These are phyloP conservation scores for Zaprionus capensis DNA, from an alignment of 1,140 invertebrate genomes.

Conservation along the genomic window DNA sequence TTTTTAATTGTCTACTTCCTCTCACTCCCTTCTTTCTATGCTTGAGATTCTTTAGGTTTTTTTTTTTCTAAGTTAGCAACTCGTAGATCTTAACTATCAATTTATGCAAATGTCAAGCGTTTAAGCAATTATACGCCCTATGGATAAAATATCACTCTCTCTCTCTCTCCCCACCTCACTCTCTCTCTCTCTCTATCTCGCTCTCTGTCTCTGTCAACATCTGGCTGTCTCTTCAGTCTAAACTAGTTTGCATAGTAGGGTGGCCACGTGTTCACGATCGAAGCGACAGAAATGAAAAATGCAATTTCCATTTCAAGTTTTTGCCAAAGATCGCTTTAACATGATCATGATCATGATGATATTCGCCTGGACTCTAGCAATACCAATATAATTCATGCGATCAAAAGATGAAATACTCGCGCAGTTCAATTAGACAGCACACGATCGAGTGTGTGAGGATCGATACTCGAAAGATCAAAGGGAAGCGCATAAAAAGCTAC, in stretches of 20 bases:
- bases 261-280: conserved; percentile 49
- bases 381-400: background rate
- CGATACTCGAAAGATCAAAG: background rate
- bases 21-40: background rate
- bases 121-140: conserved; percentile 45
- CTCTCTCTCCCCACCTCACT: background rate
- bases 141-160: conserved; percentile 12
- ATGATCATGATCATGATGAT: conserved; percentile 6
- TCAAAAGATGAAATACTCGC: conserved; percentile 1
- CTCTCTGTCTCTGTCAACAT: background rate
- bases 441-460: background rate
- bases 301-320: conserved; percentile 28
- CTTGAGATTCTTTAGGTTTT: background rate
- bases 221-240: background rate
- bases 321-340: background rate
- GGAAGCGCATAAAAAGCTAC: background rate
- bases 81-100: conserved; percentile 29
- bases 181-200: background rate
- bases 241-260: conserved; percentile 32
- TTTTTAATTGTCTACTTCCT: conserved; percentile 5
- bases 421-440: background rate
- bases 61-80: conserved; percentile 12
- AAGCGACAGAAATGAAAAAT: conserved; percentile 13
- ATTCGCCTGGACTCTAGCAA: background rate
- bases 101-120: conserved; percentile 45